phyloP scores from a whole-genome alignment of 1,140 invertebrate genomes.

The Trichogramma pretiosum region DNA sequence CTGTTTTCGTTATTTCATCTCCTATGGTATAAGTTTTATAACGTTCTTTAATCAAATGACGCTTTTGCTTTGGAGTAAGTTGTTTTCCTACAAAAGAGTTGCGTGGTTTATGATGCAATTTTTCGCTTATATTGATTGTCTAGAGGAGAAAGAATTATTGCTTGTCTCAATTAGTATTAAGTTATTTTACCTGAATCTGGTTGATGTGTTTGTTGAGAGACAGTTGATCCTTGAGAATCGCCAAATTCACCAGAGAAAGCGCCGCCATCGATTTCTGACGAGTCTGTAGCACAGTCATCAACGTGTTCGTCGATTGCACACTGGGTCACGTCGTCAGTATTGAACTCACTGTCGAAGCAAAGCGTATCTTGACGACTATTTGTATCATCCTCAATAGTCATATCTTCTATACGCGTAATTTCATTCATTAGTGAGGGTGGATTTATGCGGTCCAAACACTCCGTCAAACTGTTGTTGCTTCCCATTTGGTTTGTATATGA shows the following conservation, averaged over 20 bases:
- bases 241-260: too few species aligned
- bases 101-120: too few species aligned
- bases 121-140: too few species aligned
- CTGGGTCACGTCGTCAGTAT: constrained; percentile 31
- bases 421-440: constrained; percentile 56
- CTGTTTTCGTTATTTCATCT: constrained; percentile 47
- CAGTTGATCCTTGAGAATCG: too few species aligned
- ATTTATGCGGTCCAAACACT: constrained; percentile 55
- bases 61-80: constrained; percentile 66
- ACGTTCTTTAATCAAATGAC: constrained; percentile 61
- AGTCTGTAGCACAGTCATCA: constrained; percentile 35
- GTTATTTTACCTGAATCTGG: too few species aligned
- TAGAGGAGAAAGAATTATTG: too few species aligned
- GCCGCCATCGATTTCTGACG: too few species aligned
- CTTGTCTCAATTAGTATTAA: too few species aligned
- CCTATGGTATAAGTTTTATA: constrained; percentile 72
- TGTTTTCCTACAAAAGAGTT: too few species aligned
- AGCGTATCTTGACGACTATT: constrained; percentile 50
- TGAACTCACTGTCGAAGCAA: constrained; percentile 38
- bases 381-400: constrained; percentile 48
- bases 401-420: constrained; percentile 53
- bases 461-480: constrained; percentile 45
- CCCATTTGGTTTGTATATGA: constrained; percentile 34
- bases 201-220: too few species aligned
- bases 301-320: constrained; percentile 26